Evolutionary conservation across 2,888 invertebrate species (phyloP).

Genomic region (Encarsia formosa): DNA sequence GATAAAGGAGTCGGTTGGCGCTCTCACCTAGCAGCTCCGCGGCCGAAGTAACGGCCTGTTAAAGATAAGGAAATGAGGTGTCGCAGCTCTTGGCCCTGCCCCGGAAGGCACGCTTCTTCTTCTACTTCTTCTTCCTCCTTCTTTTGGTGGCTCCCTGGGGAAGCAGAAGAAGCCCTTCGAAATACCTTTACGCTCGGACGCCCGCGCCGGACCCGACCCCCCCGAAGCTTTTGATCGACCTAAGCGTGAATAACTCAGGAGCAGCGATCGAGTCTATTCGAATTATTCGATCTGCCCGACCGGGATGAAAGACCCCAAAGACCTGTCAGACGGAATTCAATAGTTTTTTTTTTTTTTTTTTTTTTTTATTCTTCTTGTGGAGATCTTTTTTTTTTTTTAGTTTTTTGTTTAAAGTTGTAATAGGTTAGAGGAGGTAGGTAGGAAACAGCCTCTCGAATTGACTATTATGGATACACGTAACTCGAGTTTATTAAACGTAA

Average conservation of each 20-base stretch:
- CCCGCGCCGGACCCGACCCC: slow-evolving; percentile 36
- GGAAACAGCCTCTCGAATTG: no score
- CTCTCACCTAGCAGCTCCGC: not conserved
- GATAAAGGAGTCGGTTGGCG: slow-evolving; percentile 19
- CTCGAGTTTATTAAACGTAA: no score
- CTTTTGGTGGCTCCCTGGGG: slow-evolving; percentile 8
- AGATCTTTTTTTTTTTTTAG: not conserved
- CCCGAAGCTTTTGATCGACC: no score
- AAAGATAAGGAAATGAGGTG: slow-evolving; percentile 53
- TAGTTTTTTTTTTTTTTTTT: no score
- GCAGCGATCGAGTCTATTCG: no score
- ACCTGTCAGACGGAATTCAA: no score
- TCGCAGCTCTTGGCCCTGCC: slow-evolving; percentile 35
- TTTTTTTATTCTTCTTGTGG: not conserved
- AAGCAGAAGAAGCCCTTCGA: slow-evolving; percentile 35
- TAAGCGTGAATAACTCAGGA: not conserved
- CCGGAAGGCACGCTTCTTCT: slow-evolving; percentile 22
- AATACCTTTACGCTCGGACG: slow-evolving; percentile 50
- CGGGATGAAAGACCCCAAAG: no score
- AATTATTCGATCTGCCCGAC: no score
- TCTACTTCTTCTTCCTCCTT: slow-evolving; percentile 15
- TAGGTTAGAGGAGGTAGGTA: no score
- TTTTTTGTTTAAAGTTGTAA: no score
- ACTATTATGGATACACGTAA: no score
- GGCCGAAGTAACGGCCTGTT: slow-evolving; percentile 48